Base-by-base conservation (phyloP, 1,140 invertebrate species). In the Microplitis demolitor region DNA sequence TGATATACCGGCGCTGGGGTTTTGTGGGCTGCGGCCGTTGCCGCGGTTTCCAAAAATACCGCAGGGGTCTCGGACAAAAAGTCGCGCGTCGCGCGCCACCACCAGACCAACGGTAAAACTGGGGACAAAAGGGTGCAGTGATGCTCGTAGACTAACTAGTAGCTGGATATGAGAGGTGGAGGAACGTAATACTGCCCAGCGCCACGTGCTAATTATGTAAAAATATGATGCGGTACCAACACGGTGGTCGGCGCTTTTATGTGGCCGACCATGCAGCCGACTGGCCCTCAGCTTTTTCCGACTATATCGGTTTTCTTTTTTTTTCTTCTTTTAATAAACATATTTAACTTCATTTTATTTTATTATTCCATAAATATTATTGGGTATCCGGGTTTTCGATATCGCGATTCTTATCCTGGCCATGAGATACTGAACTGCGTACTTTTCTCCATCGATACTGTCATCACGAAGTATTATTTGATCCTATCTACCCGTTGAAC, bases 181-280 rank as follows among this genome's bases (percentile, higher is more conserved):
- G 81, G 80, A 83, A 87, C 83, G 76, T 81, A 83, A 84, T 78
- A 79, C 71, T 73, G 74, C 45, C 64, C 24, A 83, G 80, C 79
- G 83, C 82, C 83, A 83, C 83, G 83, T 85, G 85, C 82, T 87
- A 87, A 87, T 87, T 87, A 86, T 86, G 84, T 81, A 87, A 87
- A 87, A 87, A 87, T 87, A 86, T 82, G 83, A 85, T 83, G 82
- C 77, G 84, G 82, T 84, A 79, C 79, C 76, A 76, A 74, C 79
- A 79, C 75, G 79, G 80, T 79, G 71, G 78, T 77, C 69, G 76
- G 71, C 63, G 78, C 79, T 84, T 83, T 80, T 78, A 78, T 79
- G 77, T 71, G 74, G 74, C 69, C 35, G 71, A 73, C 71, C 71
- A 76, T 73, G 63, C 66, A 54, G 68, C 64, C 70, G 61, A 51